A percentile compares a stretch with the other conserved stretches of the same genome.
phyloP scores from a whole-genome alignment of 2,113 vertebrate species.

The Lepus europaeus region DNA sequence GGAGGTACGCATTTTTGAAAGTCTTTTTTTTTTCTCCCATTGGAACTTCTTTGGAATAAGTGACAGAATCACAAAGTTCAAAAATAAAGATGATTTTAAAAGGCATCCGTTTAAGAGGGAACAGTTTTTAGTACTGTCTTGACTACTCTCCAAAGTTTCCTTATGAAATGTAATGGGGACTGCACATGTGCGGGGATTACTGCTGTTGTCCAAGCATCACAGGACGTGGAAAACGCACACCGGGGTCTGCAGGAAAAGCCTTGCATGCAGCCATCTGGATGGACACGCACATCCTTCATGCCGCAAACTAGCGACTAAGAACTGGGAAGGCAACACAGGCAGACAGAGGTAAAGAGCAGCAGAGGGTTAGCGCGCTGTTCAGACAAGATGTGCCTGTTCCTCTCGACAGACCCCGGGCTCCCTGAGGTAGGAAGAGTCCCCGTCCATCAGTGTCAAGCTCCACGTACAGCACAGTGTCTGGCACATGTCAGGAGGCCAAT shows the following conservation, averaged over 20 bases:
- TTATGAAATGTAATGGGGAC: not conserved
- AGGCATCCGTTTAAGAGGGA: not conserved
- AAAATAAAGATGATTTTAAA: not conserved
- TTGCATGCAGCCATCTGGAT: too few relatives aligned
- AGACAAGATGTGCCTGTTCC: not conserved
- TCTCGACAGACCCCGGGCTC: not conserved
- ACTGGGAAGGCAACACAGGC: not conserved
- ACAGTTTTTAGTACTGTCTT: not conserved
- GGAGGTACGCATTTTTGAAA: not conserved
- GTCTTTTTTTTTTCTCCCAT: not conserved
- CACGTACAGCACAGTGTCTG: not conserved
- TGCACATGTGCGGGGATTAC: not conserved
- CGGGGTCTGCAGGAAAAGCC: too few relatives aligned
- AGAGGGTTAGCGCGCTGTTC: too few relatives aligned
- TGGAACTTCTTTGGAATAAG: not conserved
- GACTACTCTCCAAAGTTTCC: not conserved
- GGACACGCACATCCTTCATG: not conserved
- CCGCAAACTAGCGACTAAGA: not conserved
- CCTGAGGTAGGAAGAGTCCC: not conserved
- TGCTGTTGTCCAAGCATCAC: rapidly evolving
- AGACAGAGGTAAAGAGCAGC: not conserved
- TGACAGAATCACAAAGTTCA: not conserved
- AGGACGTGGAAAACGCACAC: not conserved
- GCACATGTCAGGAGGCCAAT: rapidly evolving
- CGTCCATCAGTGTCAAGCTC: not conserved